Conservation (phyloP, 2,888 invertebrate genomes). For the Nomada fabriciana region DNA sequence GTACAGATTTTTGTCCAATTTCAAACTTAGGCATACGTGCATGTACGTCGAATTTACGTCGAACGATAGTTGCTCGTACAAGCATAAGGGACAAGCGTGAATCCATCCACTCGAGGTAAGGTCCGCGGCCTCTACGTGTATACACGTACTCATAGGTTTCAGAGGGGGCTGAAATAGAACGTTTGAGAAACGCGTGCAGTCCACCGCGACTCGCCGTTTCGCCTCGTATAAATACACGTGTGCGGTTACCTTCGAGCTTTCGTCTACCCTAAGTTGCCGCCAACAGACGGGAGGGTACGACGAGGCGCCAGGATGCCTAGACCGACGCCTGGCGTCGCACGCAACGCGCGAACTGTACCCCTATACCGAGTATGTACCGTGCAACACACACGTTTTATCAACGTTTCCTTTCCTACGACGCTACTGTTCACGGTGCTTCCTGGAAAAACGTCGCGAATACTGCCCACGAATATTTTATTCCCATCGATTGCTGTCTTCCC, state of each 20-base stretch:
- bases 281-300: constrained; percentile 52
- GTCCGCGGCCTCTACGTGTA: not conserved
- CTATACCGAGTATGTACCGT: constrained; percentile 36
- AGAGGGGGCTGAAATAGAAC: constrained; percentile 21
- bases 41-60: not conserved
- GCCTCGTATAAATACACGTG: constrained; percentile 54
- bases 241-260: constrained; percentile 52
- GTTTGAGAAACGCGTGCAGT: not conserved
- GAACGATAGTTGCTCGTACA: not conserved
- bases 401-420: constrained; percentile 14
- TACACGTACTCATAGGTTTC: no score
- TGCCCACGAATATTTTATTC: constrained; percentile 47
- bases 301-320: constrained; percentile 74
- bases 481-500: constrained; percentile 28
- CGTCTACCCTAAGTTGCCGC: constrained; percentile 39
- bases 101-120: constrained; percentile 14
- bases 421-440: constrained; percentile 15
- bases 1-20: no score
- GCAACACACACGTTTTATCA: constrained; percentile 53
- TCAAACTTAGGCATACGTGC: no score
- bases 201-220: constrained; percentile 12
- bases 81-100: constrained; percentile 11
- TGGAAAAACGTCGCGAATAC: constrained; percentile 39
- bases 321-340: constrained; percentile 73
- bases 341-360: constrained; percentile 56